Evolutionary conservation across 1,140 invertebrate genomes (phyloP).

Genomic region (Calephelis virginiensis): DNA sequence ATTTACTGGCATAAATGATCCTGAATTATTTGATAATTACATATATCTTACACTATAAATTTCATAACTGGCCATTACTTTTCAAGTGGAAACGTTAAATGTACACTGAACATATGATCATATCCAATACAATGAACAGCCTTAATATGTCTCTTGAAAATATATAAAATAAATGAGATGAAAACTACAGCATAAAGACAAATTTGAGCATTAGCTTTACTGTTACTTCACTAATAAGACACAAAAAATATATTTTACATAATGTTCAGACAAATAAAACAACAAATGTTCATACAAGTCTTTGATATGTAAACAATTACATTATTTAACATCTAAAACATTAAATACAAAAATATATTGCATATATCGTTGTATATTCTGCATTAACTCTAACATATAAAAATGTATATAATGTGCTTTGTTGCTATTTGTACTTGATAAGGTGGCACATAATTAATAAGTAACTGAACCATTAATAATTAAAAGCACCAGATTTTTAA

Average conservation of each 20-base stretch:
- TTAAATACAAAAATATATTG: conserved; percentile 62
- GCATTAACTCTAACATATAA: conserved; percentile 46
- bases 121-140: too few relatives aligned
- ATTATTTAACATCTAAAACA: conserved; percentile 55
- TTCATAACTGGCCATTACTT: too few relatives aligned
- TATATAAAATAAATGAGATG: too few relatives aligned
- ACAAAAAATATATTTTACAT: conserved; percentile 20
- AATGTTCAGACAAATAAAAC: conserved; percentile 28
- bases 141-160: too few relatives aligned
- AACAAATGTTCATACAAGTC: conserved; percentile 52
- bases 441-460: conserved; percentile 23
- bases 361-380: conserved; percentile 65
- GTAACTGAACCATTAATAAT: not conserved
- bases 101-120: too few relatives aligned
- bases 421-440: conserved; percentile 49
- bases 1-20: too few relatives aligned
- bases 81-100: too few relatives aligned
- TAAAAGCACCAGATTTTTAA: not conserved
- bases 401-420: conserved; percentile 28
- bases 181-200: too few relatives aligned
- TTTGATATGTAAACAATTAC: conserved; percentile 67
- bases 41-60: too few relatives aligned
- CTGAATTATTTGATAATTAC: too few relatives aligned
- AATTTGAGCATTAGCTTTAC: not conserved
- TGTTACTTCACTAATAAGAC: conserved; percentile 19